These are phyloP conservation scores for Sphaeramia orbicularis DNA, from an alignment of 2,797 vertebrate genomes.

Conservation along the genomic window DNA sequence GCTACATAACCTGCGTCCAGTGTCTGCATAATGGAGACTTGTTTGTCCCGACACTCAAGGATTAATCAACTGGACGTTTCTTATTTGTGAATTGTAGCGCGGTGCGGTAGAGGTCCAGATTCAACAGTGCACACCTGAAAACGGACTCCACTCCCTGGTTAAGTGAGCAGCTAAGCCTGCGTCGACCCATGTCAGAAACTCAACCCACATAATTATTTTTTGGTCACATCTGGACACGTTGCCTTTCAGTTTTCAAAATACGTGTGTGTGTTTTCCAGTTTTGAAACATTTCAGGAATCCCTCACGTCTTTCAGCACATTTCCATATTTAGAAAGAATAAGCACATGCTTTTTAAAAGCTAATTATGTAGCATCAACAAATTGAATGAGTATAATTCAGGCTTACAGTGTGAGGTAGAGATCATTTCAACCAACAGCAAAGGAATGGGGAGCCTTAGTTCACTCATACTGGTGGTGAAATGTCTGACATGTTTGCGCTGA, in stretches of 20 bases:
- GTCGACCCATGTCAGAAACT: slow-evolving; percentile 60
- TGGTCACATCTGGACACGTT: slow-evolving; percentile 62
- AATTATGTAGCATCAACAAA: slow-evolving; percentile 63
- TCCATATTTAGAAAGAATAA: slow-evolving; percentile 60
- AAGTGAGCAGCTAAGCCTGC: slow-evolving; percentile 58
- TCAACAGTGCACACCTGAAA: slow-evolving; percentile 52
- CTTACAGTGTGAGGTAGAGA: slow-evolving; percentile 43
- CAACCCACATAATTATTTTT: slow-evolving; percentile 68
- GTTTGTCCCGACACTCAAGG: slow-evolving; percentile 74
- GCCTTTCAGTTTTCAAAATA: slow-evolving; percentile 53
- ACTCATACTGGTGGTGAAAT: slow-evolving; percentile 78
- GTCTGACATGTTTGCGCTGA: slow-evolving; percentile 82
- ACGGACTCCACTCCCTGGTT: slow-evolving; percentile 49
- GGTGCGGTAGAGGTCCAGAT: slow-evolving; percentile 29
- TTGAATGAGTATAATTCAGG: slow-evolving; percentile 49
- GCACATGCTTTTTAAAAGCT: slow-evolving; percentile 38
- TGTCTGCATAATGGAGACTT: slow-evolving; percentile 79
- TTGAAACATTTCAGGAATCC: slow-evolving; percentile 45
- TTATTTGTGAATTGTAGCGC: slow-evolving; percentile 58
- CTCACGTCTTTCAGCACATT: slow-evolving; percentile 51
- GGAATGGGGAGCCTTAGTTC: slow-evolving; percentile 55
- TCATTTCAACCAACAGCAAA: slow-evolving; percentile 52
- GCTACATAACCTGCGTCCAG: slow-evolving; percentile 73
- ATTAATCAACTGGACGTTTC: slow-evolving; percentile 74
- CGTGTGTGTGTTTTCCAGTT: slow-evolving; percentile 40